A percentile compares a stretch with the other conserved stretches of the same genome.
Conservation (phyloP, 2,113 vertebrate species). For the zebrafish (Danio rerio) region DNA sequence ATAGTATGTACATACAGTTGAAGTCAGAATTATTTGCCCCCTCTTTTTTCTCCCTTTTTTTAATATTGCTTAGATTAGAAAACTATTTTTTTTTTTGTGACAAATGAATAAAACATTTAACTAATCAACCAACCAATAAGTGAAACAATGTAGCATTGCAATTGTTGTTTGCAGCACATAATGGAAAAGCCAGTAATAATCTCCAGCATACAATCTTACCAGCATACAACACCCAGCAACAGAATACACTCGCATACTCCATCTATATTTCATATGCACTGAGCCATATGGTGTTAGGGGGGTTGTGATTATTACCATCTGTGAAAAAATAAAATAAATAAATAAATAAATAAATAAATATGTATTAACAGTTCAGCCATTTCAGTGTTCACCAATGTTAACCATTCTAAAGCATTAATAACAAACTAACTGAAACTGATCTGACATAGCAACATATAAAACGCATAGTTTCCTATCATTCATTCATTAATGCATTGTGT, state of each 20-base stretch:
- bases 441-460: too few relatives aligned
- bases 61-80: too few relatives aligned
- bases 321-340: background rate
- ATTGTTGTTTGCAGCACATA: background rate
- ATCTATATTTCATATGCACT: conserved; percentile 30
- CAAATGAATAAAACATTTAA: background rate
- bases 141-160: conserved; percentile 8
- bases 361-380: conserved; percentile 1
- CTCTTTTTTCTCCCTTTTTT: too few relatives aligned
- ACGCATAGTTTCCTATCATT: too few relatives aligned
- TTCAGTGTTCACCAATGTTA: background rate
- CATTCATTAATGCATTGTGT: too few relatives aligned
- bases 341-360: background rate
- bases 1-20: too few relatives aligned
- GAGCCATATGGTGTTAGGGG: conserved; percentile 33
- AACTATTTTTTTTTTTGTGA: too few relatives aligned
- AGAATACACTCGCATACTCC: background rate
- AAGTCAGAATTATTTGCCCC: too few relatives aligned
- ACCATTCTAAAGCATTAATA: too few relatives aligned
- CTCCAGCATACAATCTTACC: conserved; percentile 22
- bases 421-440: too few relatives aligned
- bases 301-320: conserved; percentile 32
- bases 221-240: conserved; percentile 10
- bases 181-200: conserved; percentile 47
- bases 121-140: background rate